These are phyloP conservation scores for Myotis findleyi DNA, from an alignment of 2,797 vertebrate species.

Conservation along the genomic window DNA sequence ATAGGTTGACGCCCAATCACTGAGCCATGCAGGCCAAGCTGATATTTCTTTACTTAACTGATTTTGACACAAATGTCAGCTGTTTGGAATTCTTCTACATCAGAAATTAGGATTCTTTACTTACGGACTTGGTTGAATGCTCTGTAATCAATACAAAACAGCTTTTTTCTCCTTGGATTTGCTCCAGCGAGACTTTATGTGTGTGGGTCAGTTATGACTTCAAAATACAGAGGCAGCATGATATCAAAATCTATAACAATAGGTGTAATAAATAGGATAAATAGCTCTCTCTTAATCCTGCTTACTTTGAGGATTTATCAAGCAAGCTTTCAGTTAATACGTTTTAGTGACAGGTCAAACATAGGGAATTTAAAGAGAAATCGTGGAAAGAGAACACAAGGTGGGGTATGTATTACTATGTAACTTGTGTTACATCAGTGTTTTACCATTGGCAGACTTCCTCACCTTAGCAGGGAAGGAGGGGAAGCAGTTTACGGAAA, in stretches of 20 bases:
- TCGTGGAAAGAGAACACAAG: neutral
- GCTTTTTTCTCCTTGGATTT: conserved; percentile 33
- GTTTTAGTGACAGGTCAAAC: neutral
- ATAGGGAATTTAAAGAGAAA: neutral
- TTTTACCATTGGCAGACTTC: neutral
- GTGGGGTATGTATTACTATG: neutral
- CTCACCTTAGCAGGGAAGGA: neutral
- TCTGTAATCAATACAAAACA: conserved; percentile 9
- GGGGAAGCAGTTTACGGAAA: neutral
- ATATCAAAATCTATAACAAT: neutral
- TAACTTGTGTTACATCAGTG: neutral
- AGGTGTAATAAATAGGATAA: neutral
- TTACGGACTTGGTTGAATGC: neutral
- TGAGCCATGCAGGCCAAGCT: neutral
- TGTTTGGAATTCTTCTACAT: conserved; percentile 16
- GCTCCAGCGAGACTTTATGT: neutral
- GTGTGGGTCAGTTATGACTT: neutral
- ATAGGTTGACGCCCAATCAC: too few relatives aligned
- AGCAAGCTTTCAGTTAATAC: neutral
- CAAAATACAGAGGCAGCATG: neutral
- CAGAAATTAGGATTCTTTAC: neutral
- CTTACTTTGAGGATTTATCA: neutral
- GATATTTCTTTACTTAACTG: neutral
- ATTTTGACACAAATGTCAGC: neutral
- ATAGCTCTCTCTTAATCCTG: neutral